Conservation (phyloP, 2,113 vertebrate species). For the Larimichthys polyactis region DNA sequence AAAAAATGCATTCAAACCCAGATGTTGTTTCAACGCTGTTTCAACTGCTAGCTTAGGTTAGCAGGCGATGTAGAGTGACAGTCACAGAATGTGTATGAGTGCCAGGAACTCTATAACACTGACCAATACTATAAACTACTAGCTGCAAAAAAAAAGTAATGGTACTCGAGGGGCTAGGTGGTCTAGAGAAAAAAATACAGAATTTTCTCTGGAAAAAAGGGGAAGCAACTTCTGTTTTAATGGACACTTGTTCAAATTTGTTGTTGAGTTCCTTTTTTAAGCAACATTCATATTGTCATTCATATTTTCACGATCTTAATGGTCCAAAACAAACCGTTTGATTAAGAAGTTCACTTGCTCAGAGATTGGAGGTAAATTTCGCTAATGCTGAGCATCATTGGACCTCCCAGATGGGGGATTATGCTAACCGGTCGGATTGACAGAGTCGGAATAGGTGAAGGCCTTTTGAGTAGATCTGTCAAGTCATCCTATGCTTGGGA, state of each 20-base stretch:
- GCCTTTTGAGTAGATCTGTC: slow-evolving; percentile 48
- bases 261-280: background rate
- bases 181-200: background rate
- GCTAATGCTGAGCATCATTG: background rate
- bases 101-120: background rate
- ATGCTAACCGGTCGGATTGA: slow-evolving; percentile 54
- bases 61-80: background rate
- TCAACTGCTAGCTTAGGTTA: background rate
- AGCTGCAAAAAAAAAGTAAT: background rate
- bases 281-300: background rate
- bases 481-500: slow-evolving; percentile 33
- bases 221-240: background rate
- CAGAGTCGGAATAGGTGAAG: slow-evolving; percentile 28
- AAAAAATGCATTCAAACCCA: background rate
- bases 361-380: slow-evolving; percentile 5
- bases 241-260: background rate
- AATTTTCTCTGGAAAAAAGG: background rate
- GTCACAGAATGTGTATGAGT: background rate
- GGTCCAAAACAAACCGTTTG: background rate
- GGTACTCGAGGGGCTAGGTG: background rate
- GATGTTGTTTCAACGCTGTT: background rate
- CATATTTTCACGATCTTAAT: slow-evolving; percentile 8
- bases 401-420: slow-evolving; percentile 41
- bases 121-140: background rate
- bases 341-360: slow-evolving; percentile 8